Percentiles rank a stretch among this genome's conserved stretches.
Evolutionary conservation across 2,888 invertebrate genomes (phyloP).

Genomic region (Euzetes globulus): DNA sequence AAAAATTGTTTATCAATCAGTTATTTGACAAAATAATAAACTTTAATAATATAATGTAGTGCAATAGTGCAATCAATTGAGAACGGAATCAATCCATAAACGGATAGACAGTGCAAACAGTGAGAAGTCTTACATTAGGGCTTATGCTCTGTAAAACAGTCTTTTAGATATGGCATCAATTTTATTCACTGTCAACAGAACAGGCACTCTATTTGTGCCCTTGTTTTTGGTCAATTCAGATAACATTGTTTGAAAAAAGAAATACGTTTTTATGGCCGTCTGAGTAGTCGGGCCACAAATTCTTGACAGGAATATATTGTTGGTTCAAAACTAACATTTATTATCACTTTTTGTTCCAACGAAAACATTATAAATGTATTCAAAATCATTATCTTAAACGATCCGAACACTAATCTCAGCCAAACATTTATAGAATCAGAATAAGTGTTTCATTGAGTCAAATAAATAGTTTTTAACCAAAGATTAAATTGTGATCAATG

Average conservation of each 20-base stretch:
- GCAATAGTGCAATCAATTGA: background rate
- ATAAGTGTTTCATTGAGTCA: too few relatives aligned
- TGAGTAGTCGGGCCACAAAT: slow-evolving; percentile 2
- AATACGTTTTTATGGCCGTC: slow-evolving; percentile 1
- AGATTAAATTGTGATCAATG: too few relatives aligned
- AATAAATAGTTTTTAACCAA: too few relatives aligned
- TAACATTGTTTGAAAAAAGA: slow-evolving; percentile 2
- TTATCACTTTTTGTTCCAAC: background rate
- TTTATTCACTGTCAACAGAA: slow-evolving; percentile 25
- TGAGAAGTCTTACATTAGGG: background rate
- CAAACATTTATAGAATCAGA: background rate
- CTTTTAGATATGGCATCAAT: slow-evolving; percentile 16
- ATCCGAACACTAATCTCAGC: background rate
- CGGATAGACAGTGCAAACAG: background rate
- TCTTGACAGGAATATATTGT: background rate
- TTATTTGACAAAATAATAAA: background rate
- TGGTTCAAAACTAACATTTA: background rate
- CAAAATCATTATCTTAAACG: slow-evolving; percentile 2
- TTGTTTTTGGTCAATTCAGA: slow-evolving; percentile 22
- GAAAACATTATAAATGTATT: background rate
- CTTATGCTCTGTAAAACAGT: background rate
- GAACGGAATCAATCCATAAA: background rate
- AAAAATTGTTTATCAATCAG: slow-evolving; percentile 3
- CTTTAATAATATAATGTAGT: background rate
- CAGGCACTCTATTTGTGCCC: slow-evolving; percentile 18